phyloP scores from a whole-genome alignment of 2,888 invertebrate genomes.

The Stratiomys singularior region DNA sequence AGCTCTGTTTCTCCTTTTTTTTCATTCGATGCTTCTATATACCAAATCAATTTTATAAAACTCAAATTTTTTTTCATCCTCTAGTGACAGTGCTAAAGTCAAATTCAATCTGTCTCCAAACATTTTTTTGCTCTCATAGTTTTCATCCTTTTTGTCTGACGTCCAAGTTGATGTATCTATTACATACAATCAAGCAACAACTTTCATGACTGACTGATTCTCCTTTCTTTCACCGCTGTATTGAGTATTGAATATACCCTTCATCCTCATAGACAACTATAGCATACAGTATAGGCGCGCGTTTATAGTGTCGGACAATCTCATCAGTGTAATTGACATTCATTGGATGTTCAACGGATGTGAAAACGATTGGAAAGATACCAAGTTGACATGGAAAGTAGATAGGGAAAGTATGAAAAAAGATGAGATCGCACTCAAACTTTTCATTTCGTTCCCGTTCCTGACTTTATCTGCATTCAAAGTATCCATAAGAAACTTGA shows the following conservation, averaged over 20 bases:
- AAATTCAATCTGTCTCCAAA: neutral
- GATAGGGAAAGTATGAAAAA: neutral
- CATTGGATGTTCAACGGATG: constrained; percentile 25
- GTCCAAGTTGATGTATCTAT: constrained; percentile 11
- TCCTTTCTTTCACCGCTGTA: neutral
- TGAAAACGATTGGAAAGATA: neutral
- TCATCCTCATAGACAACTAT: neutral
- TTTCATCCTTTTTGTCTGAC: neutral
- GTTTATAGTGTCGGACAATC: constrained; percentile 10
- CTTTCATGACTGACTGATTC: constrained; percentile 5
- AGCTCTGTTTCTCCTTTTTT: no score
- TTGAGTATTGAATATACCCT: neutral
- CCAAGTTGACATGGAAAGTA: neutral
- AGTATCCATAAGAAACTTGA: neutral
- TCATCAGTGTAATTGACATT: constrained; percentile 32
- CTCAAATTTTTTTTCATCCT: constrained; percentile 19
- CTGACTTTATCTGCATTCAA: neutral
- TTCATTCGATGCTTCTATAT: no score
- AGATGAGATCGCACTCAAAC: neutral
- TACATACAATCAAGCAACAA: neutral
- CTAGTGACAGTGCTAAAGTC: neutral
- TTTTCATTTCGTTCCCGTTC: neutral
- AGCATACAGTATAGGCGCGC: constrained; percentile 2
- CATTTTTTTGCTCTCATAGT: neutral
- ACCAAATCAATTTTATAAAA: constrained; percentile 8